Percentiles rank a stretch among this genome's conserved stretches.
Conservation (phyloP, 1,140 invertebrate species). For the Zaprionus vittiger region DNA sequence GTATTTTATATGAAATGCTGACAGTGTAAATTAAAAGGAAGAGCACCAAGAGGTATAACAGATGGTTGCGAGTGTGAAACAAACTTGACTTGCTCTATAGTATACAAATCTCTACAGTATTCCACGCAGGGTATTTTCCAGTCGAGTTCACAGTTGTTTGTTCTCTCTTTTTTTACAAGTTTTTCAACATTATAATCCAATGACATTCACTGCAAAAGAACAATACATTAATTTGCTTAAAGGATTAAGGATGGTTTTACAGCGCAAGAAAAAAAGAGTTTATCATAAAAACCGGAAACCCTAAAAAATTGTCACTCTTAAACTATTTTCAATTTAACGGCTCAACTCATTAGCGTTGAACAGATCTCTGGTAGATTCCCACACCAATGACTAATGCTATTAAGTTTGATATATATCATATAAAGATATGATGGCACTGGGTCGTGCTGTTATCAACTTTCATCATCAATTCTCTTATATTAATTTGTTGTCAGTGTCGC, state of each 20-base stretch:
- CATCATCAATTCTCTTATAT: slow-evolving; percentile 41
- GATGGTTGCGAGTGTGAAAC: neutral
- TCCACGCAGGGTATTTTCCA: neutral
- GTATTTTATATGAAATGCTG: slow-evolving; percentile 69
- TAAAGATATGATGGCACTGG: neutral
- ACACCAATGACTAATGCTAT: neutral
- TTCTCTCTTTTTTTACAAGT: neutral
- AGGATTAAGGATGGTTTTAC: neutral
- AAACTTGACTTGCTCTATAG: neutral
- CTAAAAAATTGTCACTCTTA: neutral
- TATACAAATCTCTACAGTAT: too few relatives aligned
- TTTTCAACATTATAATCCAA: neutral
- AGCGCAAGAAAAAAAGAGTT: neutral
- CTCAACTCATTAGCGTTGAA: neutral
- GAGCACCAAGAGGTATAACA: neutral
- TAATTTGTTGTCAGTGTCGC: slow-evolving; percentile 42
- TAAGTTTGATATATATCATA: slow-evolving; percentile 14
- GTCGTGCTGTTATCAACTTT: slow-evolving; percentile 39
- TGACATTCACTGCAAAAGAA: neutral
- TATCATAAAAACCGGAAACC: neutral
- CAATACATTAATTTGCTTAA: slow-evolving; percentile 1
- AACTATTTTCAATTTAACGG: neutral
- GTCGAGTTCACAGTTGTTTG: neutral
- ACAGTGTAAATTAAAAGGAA: slow-evolving; percentile 20
- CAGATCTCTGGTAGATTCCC: neutral